A percentile compares a stretch with the other conserved stretches of the same genome.
Conservation (phyloP, 2,797 vertebrate species). For the Ctenopoma multispine region DNA sequence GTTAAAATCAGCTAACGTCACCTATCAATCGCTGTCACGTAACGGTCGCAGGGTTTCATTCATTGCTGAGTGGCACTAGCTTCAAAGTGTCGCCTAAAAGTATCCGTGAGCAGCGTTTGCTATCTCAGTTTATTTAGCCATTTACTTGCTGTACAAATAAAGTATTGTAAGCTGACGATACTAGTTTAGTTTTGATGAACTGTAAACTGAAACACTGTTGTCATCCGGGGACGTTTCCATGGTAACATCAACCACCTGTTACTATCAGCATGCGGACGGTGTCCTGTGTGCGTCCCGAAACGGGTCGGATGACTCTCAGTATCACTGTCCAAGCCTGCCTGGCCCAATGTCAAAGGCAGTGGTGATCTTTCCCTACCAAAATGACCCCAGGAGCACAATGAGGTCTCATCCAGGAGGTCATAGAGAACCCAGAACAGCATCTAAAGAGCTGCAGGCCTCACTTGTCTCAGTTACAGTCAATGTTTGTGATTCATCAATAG, state of each 20-base stretch:
- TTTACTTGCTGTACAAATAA: neutral
- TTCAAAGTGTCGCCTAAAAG: neutral
- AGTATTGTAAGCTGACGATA: neutral
- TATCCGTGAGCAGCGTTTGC: neutral
- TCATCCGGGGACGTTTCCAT: conserved; percentile 31
- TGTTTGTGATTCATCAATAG: too few relatives aligned
- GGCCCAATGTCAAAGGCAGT: too few relatives aligned
- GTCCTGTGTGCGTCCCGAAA: neutral
- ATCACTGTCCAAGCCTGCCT: too few relatives aligned
- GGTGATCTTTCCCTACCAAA: too few relatives aligned
- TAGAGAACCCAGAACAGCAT: too few relatives aligned
- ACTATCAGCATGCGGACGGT: conserved; percentile 1
- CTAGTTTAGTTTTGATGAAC: neutral
- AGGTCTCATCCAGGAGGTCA: too few relatives aligned
- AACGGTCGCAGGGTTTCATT: conserved; percentile 6
- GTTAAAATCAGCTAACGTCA: conserved; percentile 12
- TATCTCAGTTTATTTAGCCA: neutral
- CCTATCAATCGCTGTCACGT: conserved; percentile 4
- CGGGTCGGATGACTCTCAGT: neutral
- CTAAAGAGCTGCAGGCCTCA: too few relatives aligned
- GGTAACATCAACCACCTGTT: conserved; percentile 45
- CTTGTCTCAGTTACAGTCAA: too few relatives aligned
- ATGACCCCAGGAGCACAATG: too few relatives aligned
- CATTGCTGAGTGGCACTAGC: neutral
- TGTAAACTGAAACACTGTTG: conserved; percentile 49